Evolutionary conservation across 23 tunicate genomes (phyloP), one percentile per base, ranked within the genome.

Genomic region (Halocynthia aurantium): DNA sequence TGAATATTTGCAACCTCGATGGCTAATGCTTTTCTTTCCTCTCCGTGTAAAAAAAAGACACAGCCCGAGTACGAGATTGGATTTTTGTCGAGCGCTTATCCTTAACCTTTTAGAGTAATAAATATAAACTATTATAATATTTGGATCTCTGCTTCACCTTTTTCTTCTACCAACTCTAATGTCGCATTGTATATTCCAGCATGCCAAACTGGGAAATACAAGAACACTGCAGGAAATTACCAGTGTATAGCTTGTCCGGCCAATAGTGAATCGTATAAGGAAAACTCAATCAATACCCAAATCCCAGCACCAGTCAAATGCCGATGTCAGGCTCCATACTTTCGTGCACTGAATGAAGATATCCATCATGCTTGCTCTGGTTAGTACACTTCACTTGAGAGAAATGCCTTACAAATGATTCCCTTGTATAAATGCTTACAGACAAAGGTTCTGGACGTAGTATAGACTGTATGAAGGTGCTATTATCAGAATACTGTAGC

Each of bases 321-420:
- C 61, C 51, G 12, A 9, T 85, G 90, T 61, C 54, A 13, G 22
- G 70, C 90, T 8, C 84, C 75, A 10, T 85, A 85, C 53, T 85
- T 52, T 49, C 22, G 90, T 50, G 22, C 84, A 10, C 6, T 74
- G 15, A 50, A 61, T 72, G 90, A 80, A 72, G 71, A 77, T 49
- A 62, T 85, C 9, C 90, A 73, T 58, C 53, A 70, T 8, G 76
- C 90, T 22, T 85, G 90, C 84, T 53, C 84, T 54, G 74, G 90
- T 85, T 61, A 69, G 79, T 76, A 17, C 11, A 9, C 2, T 53
- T 56, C 13, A 72, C 51, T 72, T 2, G 2, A 12, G 17, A 58
- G 63, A 58, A 31, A 31, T 4, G 44, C 44, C 44, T 31, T 31
- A 31, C 44, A 31, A 31, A 31, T 31, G 4, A 31, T 31, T 31